phyloP scores from a whole-genome alignment of 2,797 vertebrate species.

The Lithobates pipiens region DNA sequence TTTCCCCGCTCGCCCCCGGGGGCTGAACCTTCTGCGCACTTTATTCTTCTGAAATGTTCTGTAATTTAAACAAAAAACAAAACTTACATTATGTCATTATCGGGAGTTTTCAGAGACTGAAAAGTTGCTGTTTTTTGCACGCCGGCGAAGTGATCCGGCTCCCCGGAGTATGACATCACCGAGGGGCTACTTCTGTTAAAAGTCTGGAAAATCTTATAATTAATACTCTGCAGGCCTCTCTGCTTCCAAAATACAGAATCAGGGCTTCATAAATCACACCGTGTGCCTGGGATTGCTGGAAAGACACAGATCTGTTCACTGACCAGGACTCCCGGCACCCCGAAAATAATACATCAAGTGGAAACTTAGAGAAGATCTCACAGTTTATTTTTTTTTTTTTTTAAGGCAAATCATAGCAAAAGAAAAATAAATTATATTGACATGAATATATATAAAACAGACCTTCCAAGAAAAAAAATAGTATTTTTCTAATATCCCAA shows the following conservation, averaged over 20 bases:
- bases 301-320: background rate
- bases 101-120: background rate
- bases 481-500: too few species aligned
- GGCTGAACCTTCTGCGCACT: background rate
- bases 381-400: too few species aligned
- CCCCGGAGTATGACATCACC: slow-evolving; percentile 15
- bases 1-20: background rate
- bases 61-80: background rate
- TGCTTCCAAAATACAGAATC: slow-evolving; percentile 12
- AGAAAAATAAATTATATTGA: background rate
- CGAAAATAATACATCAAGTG: background rate
- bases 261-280: slow-evolving; percentile 21
- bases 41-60: background rate
- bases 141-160: background rate
- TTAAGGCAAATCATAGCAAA: background rate
- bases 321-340: background rate
- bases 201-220: slow-evolving; percentile 10
- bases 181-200: background rate
- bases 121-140: background rate
- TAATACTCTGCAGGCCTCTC: slow-evolving; percentile 29
- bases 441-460: background rate
- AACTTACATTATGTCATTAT: slow-evolving; percentile 15
- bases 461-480: background rate
- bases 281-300: slow-evolving; percentile 5
- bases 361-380: background rate